Evolutionary conservation across 2,113 vertebrate species (phyloP).

Genomic region (Platichthys flesus): DNA sequence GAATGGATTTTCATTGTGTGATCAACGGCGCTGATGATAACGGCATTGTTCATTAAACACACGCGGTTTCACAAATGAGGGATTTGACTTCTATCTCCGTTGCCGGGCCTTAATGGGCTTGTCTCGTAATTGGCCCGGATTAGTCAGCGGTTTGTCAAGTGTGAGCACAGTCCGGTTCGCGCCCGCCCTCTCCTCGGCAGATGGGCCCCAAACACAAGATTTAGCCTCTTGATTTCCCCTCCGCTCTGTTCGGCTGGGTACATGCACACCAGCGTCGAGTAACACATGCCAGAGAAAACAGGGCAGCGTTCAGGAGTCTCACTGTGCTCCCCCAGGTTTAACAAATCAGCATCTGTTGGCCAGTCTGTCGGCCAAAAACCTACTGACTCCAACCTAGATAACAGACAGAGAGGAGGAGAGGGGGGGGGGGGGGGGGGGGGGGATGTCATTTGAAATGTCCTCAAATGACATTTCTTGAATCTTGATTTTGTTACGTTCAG

Average conservation of each 20-base stretch:
- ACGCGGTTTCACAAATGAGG: conserved; percentile 66
- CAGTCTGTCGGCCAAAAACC: conserved; percentile 65
- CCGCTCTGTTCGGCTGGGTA: conserved; percentile 27
- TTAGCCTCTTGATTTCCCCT: conserved; percentile 50
- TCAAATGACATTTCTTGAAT: background rate
- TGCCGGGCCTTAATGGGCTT: conserved; percentile 32
- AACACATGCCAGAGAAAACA: conserved; percentile 54
- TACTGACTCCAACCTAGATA: conserved; percentile 59
- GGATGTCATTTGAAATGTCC: background rate
- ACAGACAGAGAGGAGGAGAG: conserved; percentile 22
- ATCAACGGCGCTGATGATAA: conserved; percentile 54
- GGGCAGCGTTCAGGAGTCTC: conserved; percentile 61
- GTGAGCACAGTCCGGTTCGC: conserved; percentile 59
- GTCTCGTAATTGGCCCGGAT: conserved; percentile 69
- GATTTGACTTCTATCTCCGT: conserved; percentile 63
- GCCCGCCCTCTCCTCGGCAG: conserved; percentile 43
- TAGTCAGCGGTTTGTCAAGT: conserved; percentile 70
- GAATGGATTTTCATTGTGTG: conserved; percentile 41
- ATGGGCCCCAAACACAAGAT: conserved; percentile 61
- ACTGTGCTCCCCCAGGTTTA: conserved; percentile 73
- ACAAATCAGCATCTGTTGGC: conserved; percentile 79
- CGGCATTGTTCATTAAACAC: conserved; percentile 70
- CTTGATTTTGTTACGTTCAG: too few species aligned
- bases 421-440: too few species aligned
- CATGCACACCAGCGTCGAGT: conserved; percentile 28